phyloP scores from a whole-genome alignment of 2,113 vertebrate genomes.

The Cisticola juncidis region DNA sequence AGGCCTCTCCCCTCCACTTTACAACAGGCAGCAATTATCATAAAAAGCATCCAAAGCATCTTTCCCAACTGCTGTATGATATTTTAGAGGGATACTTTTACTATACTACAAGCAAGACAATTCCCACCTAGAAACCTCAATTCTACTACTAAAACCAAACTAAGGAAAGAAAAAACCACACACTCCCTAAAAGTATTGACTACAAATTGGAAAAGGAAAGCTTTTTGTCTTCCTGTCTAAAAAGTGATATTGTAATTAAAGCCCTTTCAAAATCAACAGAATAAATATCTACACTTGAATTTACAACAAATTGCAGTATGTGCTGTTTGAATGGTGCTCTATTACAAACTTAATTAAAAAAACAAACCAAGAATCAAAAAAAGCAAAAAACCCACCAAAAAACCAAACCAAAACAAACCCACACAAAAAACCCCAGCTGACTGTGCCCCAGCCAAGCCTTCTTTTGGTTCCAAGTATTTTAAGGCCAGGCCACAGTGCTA shows the following conservation, averaged over 20 bases:
- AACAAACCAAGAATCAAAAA: no score
- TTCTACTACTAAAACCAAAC: background rate
- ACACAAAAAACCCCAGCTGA: background rate
- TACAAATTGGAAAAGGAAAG: background rate
- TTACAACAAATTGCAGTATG: conserved; percentile 3
- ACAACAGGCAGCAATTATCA: background rate
- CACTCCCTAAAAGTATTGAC: background rate
- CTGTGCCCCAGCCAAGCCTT: conserved; percentile 12
- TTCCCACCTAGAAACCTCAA: background rate
- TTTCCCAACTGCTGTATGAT: background rate
- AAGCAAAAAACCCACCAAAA: no score
- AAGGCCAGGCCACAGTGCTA: conserved; percentile 8
- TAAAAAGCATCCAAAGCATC: background rate
- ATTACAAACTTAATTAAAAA: background rate
- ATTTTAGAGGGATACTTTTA: background rate
- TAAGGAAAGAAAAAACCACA: background rate
- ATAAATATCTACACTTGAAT: background rate
- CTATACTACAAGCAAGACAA: background rate
- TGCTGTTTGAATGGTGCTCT: conserved; percentile 46
- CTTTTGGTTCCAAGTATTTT: background rate
- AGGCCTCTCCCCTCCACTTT: background rate
- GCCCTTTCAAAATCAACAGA: background rate
- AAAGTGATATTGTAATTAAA: background rate
- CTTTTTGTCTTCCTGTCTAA: background rate
- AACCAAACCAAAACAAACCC: no score